phyloP scores from a whole-genome alignment of 2,888 invertebrate genomes.

The Acleris sparsana region DNA sequence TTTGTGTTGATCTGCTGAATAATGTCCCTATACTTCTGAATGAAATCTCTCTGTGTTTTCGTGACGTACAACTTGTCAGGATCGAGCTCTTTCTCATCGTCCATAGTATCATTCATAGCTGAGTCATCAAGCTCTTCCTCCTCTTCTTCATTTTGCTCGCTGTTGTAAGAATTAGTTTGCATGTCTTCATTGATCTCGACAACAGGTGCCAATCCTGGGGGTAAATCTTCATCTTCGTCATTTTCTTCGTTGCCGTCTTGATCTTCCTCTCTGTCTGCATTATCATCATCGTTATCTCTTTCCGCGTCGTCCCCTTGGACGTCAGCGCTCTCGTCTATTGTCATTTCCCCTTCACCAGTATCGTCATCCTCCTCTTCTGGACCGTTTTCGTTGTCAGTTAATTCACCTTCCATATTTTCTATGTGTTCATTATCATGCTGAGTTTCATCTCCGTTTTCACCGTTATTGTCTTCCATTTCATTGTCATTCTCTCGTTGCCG shows the following conservation, averaged over 20 bases:
- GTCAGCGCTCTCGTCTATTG: conserved; percentile 29
- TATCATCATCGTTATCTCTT: conserved; percentile 47
- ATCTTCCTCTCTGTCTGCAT: conserved; percentile 48
- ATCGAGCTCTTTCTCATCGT: conserved; percentile 60
- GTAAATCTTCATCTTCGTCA: conserved; percentile 69
- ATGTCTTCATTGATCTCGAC: conserved; percentile 79
- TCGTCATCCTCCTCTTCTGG: conserved; percentile 47
- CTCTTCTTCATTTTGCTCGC: conserved; percentile 66
- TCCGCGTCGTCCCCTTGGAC: conserved; percentile 42
- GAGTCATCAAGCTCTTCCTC: conserved; percentile 60
- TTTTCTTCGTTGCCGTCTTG: conserved; percentile 57
- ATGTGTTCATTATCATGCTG: conserved; percentile 47
- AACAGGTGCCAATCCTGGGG: conserved; percentile 65
- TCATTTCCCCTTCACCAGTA: conserved; percentile 41
- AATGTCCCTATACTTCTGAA: conserved; percentile 71
- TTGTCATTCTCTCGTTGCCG: conserved; percentile 60
- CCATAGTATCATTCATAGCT: conserved; percentile 59
- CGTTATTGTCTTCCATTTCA: conserved; percentile 50
- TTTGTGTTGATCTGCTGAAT: conserved; percentile 80
- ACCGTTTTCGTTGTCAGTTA: conserved; percentile 58
- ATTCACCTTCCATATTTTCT: conserved; percentile 51
- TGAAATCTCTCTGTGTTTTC: conserved; percentile 75
- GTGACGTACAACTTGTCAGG: conserved; percentile 73
- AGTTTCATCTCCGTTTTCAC: conserved; percentile 47
- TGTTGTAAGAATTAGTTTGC: conserved; percentile 64